Conservation (phyloP, 2,888 invertebrate species). For the Pegoplata infirma region DNA sequence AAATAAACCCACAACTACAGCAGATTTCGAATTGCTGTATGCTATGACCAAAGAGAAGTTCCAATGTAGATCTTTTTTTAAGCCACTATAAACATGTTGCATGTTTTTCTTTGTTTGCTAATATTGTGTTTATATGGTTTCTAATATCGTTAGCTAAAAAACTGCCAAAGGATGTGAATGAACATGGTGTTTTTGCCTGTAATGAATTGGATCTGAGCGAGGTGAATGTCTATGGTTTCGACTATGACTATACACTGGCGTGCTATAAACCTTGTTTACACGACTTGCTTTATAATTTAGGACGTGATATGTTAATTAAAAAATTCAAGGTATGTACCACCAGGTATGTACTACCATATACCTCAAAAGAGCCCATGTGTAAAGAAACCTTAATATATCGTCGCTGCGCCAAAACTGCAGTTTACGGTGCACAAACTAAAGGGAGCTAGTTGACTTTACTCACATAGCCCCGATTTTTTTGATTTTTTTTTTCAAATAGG, state of each 20-base stretch:
- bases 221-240: conserved; percentile 97
- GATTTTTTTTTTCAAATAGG: too few relatives aligned
- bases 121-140: conserved; percentile 41
- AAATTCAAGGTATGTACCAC: conserved; percentile 92
- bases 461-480: too few relatives aligned
- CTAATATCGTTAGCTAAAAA: conserved; percentile 85
- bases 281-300: conserved; percentile 92
- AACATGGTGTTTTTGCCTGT: conserved; percentile 95
- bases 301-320: conserved; percentile 90
- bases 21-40: conserved; percentile 81
- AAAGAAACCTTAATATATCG: too few relatives aligned
- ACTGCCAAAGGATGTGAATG: conserved; percentile 90
- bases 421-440: too few relatives aligned
- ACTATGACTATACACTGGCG: conserved; percentile 98
- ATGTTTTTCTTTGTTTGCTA: background rate
- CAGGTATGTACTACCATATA: too few relatives aligned
- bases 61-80: conserved; percentile 82
- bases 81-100: background rate
- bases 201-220: conserved; percentile 95
- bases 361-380: too few relatives aligned
- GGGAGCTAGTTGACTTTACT: too few relatives aligned
- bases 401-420: too few relatives aligned
- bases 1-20: conserved; percentile 54
- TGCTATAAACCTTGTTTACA: conserved; percentile 95
- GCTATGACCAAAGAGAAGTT: conserved; percentile 84